Conservation (phyloP, 2,113 vertebrate genomes). For the Syrrhaptes paradoxus region DNA sequence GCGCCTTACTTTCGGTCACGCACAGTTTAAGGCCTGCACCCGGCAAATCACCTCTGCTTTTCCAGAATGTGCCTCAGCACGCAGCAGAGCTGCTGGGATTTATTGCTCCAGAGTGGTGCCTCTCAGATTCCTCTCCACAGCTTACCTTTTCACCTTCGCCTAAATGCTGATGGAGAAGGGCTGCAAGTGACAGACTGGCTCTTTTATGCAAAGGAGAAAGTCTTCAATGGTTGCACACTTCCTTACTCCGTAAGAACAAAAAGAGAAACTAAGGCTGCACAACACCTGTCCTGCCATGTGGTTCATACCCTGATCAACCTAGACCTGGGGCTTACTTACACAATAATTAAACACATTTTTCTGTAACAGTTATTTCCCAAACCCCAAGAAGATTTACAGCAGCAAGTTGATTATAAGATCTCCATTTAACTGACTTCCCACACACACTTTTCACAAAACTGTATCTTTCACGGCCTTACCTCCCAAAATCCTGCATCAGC, state of each 20-base stretch:
- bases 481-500: not conserved
- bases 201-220: not conserved
- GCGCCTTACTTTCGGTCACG: not conserved
- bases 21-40: not conserved
- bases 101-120: fast-evolving
- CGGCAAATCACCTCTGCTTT: not conserved
- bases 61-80: fast-evolving
- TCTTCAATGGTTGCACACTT: not conserved
- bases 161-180: not conserved
- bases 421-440: fast-evolving
- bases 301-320: fast-evolving
- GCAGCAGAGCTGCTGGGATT: not conserved
- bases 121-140: not conserved
- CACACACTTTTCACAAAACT: not conserved
- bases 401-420: fast-evolving
- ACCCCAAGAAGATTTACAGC: not conserved
- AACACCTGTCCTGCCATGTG: fast-evolving
- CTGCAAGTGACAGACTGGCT: not conserved
- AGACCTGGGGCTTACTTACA: not conserved
- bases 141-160: not conserved
- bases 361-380: not conserved
- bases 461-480: fast-evolving
- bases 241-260: not conserved
- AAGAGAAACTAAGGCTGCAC: not conserved
- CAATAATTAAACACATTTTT: not conserved